A percentile compares a stretch with the other conserved stretches of the same genome.
Conservation (phyloP, 2,888 invertebrate genomes). For the Cantharis lateralis region DNA sequence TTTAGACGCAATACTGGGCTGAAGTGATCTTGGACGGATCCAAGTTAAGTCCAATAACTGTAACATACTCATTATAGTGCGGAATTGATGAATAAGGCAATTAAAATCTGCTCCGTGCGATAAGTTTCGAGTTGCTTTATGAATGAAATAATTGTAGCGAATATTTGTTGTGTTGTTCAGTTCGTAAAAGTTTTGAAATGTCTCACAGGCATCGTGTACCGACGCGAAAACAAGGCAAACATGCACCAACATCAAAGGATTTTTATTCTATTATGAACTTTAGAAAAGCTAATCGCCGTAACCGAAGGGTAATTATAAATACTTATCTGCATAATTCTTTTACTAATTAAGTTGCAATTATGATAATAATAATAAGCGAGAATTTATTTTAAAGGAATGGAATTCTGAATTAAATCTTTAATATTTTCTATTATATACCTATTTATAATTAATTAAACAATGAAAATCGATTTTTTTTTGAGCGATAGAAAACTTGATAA, state of each 20-base stretch:
- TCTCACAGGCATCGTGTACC: slow-evolving; percentile 29
- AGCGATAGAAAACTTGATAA: no score
- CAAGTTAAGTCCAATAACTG: slow-evolving; percentile 14
- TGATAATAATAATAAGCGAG: neutral
- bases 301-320: slow-evolving; percentile 30
- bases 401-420: neutral
- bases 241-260: slow-evolving; percentile 12
- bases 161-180: neutral
- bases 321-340: neutral
- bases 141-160: neutral
- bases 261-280: slow-evolving; percentile 33
- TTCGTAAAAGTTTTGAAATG: slow-evolving; percentile 10
- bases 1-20: slow-evolving; percentile 50
- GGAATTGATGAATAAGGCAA: neutral
- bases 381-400: neutral
- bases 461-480: no score
- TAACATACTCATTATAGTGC: neutral
- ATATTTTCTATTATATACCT: no score
- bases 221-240: slow-evolving; percentile 20
- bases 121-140: neutral
- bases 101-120: neutral
- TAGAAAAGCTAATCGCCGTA: slow-evolving; percentile 26
- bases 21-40: slow-evolving; percentile 34
- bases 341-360: neutral
- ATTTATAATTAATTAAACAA: no score